These are phyloP conservation scores for Pseudobourletiella spinata DNA, from an alignment of 1,140 invertebrate genomes.

Conservation along the genomic window DNA sequence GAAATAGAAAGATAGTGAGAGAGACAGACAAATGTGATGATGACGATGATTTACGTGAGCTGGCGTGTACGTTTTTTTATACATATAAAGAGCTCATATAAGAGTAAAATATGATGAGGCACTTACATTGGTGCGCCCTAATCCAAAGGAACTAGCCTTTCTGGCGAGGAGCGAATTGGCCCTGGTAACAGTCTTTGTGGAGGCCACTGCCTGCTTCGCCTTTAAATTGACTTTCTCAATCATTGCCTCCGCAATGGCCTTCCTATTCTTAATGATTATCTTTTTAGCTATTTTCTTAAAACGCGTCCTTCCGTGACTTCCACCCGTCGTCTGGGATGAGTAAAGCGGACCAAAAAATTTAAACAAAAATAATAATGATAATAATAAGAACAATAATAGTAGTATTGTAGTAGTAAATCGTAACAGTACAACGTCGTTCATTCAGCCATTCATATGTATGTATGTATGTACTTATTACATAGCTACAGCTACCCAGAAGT, in stretches of 20 bases:
- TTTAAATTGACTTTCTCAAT: constrained; percentile 20
- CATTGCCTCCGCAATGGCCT: constrained; percentile 20
- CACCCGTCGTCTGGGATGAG: neutral
- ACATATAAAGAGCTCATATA: neutral
- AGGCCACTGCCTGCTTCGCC: neutral
- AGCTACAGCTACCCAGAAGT: no score
- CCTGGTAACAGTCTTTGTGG: neutral
- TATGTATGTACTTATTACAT: no score
- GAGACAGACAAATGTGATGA: neutral
- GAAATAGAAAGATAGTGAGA: neutral
- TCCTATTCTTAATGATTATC: constrained; percentile 33
- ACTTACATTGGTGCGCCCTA: constrained; percentile 7
- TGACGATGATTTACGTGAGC: neutral
- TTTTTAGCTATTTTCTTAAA: constrained; percentile 24
- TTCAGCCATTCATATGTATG: no score
- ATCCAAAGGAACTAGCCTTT: constrained; percentile 6
- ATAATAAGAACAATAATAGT: no score
- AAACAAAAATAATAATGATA: neutral
- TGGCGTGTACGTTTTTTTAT: neutral
- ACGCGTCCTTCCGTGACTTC: constrained; percentile 7
- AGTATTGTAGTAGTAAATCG: no score
- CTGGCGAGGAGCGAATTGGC: neutral
- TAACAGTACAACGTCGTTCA: no score
- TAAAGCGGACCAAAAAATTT: neutral
- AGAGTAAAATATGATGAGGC: neutral